These are phyloP conservation scores for Limulus polyphemus DNA, from an alignment of 2,888 invertebrate species.

Conservation along the genomic window DNA sequence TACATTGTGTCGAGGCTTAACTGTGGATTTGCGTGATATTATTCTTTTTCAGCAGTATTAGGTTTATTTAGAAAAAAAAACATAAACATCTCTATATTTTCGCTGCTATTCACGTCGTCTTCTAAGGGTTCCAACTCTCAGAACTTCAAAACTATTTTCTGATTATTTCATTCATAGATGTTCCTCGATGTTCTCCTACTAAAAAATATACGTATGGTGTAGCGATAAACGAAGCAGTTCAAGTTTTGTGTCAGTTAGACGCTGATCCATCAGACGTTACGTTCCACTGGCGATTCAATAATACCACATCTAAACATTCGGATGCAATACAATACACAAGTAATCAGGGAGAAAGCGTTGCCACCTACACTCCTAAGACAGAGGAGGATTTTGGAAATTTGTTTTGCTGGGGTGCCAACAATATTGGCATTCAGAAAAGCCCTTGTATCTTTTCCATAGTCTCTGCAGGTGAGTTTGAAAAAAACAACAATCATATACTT, in stretches of 20 bases:
- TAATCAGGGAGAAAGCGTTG: slow-evolving; percentile 61
- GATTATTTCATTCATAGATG: slow-evolving; percentile 40
- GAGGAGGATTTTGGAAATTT: slow-evolving; percentile 83
- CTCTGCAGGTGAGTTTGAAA: slow-evolving; percentile 56
- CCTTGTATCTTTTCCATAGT: slow-evolving; percentile 86
- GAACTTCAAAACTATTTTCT: too few species aligned
- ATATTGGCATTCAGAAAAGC: slow-evolving; percentile 68
- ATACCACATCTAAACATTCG: slow-evolving; percentile 45
- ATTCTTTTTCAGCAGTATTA: too few species aligned
- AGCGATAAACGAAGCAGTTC: slow-evolving; percentile 23
- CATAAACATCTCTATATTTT: too few species aligned
- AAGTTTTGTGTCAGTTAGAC: slow-evolving; percentile 24
- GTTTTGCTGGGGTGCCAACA: slow-evolving; percentile 66
- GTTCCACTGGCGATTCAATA: slow-evolving; percentile 86
- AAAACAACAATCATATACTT: background rate
- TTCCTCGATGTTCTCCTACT: slow-evolving; percentile 23
- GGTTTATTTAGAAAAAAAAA: too few species aligned
- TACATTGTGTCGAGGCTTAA: too few species aligned
- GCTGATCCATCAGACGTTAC: slow-evolving; percentile 42
- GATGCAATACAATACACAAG: slow-evolving; percentile 42
- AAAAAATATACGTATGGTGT: slow-evolving; percentile 24
- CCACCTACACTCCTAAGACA: slow-evolving; percentile 74
- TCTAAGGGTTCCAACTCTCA: too few species aligned
- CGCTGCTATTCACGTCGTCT: too few species aligned
- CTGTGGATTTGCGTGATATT: too few species aligned